phyloP scores from a whole-genome alignment of 2,888 invertebrate genomes.

The Spicauda simplicius region DNA sequence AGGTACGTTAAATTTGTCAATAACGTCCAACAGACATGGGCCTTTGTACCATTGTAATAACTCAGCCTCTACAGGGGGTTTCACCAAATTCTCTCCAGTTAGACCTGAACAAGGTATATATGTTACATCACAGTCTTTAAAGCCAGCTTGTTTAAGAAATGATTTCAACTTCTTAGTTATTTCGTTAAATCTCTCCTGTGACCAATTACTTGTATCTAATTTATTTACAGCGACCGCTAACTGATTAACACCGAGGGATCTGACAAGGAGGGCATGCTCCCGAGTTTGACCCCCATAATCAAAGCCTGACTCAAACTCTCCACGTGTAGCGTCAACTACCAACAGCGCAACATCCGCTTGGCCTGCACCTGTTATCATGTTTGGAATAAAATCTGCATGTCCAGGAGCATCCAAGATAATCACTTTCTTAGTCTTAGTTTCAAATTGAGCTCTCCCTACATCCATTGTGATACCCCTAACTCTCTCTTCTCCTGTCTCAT shows the following conservation, averaged over 20 bases:
- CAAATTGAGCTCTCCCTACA: conserved; percentile 96
- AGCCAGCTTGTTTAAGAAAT: conserved; percentile 96
- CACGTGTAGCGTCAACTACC: conserved; percentile 97
- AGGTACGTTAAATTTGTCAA: conserved; percentile 94
- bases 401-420: conserved; percentile 98
- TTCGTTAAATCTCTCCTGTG: conserved; percentile 94
- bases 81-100: conserved; percentile 96
- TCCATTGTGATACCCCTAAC: conserved; percentile 99
- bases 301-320: conserved; percentile 99
- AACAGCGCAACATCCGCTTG: conserved; percentile 99
- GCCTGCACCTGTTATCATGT: conserved; percentile 99
- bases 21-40: conserved; percentile 92
- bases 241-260: conserved; percentile 95
- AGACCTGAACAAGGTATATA: conserved; percentile 98
- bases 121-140: conserved; percentile 92
- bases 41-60: conserved; percentile 92
- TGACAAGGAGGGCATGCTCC: conserved; percentile 97
- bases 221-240: conserved; percentile 98
- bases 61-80: conserved; percentile 86
- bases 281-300: conserved; percentile 99
- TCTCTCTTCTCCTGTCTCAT: conserved; percentile 99
- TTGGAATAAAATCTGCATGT: conserved; percentile 99
- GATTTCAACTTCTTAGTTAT: conserved; percentile 92
- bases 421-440: conserved; percentile 92
- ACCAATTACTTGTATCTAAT: conserved; percentile 98